Evolutionary conservation across 2,797 vertebrate genomes (phyloP).

Genomic region (Spondyliosoma cantharus): DNA sequence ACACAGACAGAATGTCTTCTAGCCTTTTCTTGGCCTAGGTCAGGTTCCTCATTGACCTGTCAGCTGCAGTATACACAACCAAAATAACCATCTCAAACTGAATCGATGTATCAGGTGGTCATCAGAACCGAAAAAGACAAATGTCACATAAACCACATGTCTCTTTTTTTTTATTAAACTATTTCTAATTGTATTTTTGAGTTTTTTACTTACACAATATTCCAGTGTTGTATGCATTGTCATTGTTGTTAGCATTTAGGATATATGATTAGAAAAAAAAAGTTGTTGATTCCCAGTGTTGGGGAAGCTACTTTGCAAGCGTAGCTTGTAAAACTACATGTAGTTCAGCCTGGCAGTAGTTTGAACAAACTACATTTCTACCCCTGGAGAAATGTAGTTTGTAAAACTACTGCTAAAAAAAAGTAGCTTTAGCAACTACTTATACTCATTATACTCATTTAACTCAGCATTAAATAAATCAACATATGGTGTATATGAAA

Average conservation of each 20-base stretch:
- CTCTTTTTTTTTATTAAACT: neutral
- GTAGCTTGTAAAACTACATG: too few species aligned
- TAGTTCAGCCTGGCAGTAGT: too few species aligned
- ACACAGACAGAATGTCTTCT: neutral
- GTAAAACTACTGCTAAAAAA: too few species aligned
- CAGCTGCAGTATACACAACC: slow-evolving; percentile 15
- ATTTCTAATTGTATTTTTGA: neutral
- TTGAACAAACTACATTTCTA: too few species aligned
- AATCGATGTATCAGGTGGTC: neutral
- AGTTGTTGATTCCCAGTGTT: too few species aligned
- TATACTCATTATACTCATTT: too few species aligned
- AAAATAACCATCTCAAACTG: neutral
- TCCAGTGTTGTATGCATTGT: neutral
- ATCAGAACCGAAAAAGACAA: neutral
- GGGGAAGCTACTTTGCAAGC: too few species aligned
- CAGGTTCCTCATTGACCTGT: slow-evolving; percentile 29
- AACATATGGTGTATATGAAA: too few species aligned
- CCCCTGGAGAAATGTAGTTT: too few species aligned
- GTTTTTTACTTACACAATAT: neutral
- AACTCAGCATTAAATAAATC: too few species aligned
- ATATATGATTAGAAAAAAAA: neutral
- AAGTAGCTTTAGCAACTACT: too few species aligned
- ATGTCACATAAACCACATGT: neutral
- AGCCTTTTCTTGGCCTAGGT: neutral
- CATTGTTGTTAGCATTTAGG: neutral